A percentile compares a stretch with the other conserved stretches of the same genome.
Evolutionary conservation across 2,113 vertebrate genomes (phyloP).

Genomic region (Numenius arquata): DNA sequence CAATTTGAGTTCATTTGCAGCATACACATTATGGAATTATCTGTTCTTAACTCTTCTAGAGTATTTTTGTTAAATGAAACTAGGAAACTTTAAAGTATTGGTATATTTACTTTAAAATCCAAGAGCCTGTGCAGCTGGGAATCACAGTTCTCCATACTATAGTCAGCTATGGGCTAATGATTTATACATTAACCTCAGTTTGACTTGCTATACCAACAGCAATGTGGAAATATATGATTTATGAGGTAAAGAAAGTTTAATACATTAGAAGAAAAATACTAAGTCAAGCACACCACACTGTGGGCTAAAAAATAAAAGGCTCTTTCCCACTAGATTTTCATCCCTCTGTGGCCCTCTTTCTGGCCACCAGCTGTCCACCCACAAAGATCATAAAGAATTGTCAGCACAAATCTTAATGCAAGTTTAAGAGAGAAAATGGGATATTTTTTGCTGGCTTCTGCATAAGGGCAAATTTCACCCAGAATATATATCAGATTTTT

Average conservation of each 20-base stretch:
- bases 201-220: not conserved
- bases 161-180: not conserved
- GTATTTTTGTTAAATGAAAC: not conserved
- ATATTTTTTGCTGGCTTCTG: not conserved
- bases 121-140: not conserved
- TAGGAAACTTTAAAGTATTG: not conserved
- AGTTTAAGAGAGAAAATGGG: not conserved
- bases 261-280: not conserved
- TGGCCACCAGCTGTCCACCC: not conserved
- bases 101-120: not conserved
- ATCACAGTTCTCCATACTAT: not conserved
- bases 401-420: not conserved
- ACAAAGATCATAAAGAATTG: not conserved
- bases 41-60: not conserved
- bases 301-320: not conserved
- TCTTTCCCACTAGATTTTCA: not conserved
- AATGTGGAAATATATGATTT: not conserved
- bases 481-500: not conserved
- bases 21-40: not conserved
- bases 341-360: not conserved
- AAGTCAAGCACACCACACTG: not conserved
- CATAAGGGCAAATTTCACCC: not conserved
- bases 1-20: not conserved
- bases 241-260: not conserved
- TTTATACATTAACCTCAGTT: not conserved